These are phyloP conservation scores for Chelidonichthys spinosus DNA, from an alignment of 2,797 vertebrate genomes.

Conservation along the genomic window DNA sequence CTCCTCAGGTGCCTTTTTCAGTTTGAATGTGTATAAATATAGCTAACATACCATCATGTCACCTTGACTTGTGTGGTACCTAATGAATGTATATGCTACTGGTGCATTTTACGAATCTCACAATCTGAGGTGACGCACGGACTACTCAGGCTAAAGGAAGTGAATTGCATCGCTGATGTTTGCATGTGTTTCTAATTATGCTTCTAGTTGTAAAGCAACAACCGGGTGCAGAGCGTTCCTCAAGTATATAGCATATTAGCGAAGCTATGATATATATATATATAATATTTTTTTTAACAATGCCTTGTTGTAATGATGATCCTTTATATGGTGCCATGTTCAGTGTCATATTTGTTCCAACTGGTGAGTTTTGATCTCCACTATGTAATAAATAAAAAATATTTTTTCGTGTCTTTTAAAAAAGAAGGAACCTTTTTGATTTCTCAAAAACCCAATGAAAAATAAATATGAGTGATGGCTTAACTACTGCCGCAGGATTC, in stretches of 20 bases:
- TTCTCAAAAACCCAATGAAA: neutral
- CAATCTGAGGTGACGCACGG: slow-evolving; percentile 4
- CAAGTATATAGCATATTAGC: slow-evolving; percentile 22
- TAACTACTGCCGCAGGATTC: neutral
- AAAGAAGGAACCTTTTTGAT: neutral
- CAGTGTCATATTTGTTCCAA: neutral
- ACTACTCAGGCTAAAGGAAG: slow-evolving; percentile 32
- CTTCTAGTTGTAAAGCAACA: slow-evolving; percentile 3
- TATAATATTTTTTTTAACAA: slow-evolving; percentile 9
- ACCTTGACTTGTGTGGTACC: slow-evolving; percentile 34
- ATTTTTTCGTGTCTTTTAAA: slow-evolving; percentile 12
- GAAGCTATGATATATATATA: slow-evolving; percentile 34
- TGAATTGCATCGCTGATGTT: neutral
- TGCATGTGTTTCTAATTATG: slow-evolving; percentile 21
- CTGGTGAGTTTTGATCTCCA: slow-evolving; percentile 6
- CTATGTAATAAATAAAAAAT: slow-evolving; percentile 12
- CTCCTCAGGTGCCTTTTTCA: slow-evolving; percentile 13
- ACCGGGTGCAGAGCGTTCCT: slow-evolving; percentile 6
- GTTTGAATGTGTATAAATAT: slow-evolving; percentile 13
- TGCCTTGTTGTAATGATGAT: slow-evolving; percentile 20
- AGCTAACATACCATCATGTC: neutral
- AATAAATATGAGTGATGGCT: neutral
- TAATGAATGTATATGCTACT: slow-evolving; percentile 65
- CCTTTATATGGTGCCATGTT: neutral
- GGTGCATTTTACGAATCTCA: slow-evolving; percentile 41